Evolutionary conservation across 2,797 vertebrate genomes (phyloP), one percentile per base, ranked within the genome.

Genomic region (Propithecus perrieri): DNA sequence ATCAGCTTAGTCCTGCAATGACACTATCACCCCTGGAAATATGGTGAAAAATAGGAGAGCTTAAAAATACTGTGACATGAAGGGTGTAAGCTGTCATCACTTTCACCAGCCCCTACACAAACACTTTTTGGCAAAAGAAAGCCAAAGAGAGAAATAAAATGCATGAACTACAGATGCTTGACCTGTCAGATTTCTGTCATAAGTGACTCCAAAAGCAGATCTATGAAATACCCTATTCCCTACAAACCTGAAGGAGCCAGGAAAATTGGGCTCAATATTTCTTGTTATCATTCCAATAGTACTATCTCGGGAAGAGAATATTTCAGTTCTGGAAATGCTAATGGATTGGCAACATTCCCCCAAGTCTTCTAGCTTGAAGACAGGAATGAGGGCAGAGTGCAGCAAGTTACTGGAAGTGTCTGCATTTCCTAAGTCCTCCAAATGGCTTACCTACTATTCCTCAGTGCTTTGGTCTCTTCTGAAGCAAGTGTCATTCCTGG

Each of bases 291-390:
- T 96, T 98, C 97, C 98, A 98, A 91, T 92, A 98, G 95, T 78
- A 93, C 94, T 98, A 84, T 97, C 96, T 92, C 95, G 95, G 97
- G 97, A 98, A 98, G 97, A 97, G 65, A 95, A 75, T 72, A 98
- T 97, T 98, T 96, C 97, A 98, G 95, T 97, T 97, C 96, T 97
- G 93, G 94, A 98, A 98, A 98, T 98, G 97, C 80, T 98, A 98
- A 98, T 98, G 63, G 92, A 30, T 74, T 98, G 98, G 98, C 98
- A 98, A 55, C 48, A 65, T 96, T 93, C 90, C 93, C 75, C 92
- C 94, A 96, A 97, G 83, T 97, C 91, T 96, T 98, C 85, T 86
- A 98, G 98, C 85, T 96, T 92, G 75, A 9, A 0, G 83, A 43
- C 93, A 46, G 3, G 38, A 96, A 97, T 65, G 71, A 97, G 97